Evolutionary conservation across 2,797 vertebrate species (phyloP).

Genomic region (Myiotriccus ornatus): DNA sequence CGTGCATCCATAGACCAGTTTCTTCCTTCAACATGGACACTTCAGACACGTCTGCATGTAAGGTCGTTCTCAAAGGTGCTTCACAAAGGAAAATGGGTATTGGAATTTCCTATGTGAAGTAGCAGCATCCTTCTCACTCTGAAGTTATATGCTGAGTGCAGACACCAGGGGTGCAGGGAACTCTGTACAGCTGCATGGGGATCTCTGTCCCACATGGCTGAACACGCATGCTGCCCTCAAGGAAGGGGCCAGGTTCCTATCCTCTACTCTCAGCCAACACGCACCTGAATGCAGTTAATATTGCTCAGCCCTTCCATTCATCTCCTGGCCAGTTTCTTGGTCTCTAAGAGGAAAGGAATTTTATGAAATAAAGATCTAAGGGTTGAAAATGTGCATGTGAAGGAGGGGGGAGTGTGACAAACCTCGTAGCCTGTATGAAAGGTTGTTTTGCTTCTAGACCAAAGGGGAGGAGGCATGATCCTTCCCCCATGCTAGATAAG

Average conservation of each 20-base stretch:
- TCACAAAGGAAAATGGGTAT: neutral
- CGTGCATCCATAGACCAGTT: neutral
- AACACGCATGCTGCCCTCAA: neutral
- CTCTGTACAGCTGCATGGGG: neutral
- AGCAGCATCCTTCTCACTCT: neutral
- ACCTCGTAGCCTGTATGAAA: neutral
- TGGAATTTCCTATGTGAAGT: neutral
- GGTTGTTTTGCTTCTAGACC: slow-evolving; percentile 17
- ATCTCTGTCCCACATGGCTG: fast-evolving
- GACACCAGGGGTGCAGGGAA: neutral
- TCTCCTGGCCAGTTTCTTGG: neutral
- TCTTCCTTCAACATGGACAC: neutral
- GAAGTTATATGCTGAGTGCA: too few relatives aligned
- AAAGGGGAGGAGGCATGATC: slow-evolving; percentile 30
- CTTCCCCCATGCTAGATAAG: slow-evolving; percentile 6
- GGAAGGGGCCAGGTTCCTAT: neutral
- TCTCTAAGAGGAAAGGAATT: slow-evolving; percentile 40
- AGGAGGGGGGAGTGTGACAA: neutral
- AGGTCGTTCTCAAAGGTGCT: neutral
- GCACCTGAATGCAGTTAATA: slow-evolving; percentile 57
- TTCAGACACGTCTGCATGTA: neutral
- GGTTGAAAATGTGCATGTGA: neutral
- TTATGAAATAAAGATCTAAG: slow-evolving; percentile 50
- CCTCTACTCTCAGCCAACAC: neutral
- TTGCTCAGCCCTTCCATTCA: slow-evolving; percentile 9